Conservation (phyloP, 2,888 invertebrate species). For the Drepanosiphum platanoidis region DNA sequence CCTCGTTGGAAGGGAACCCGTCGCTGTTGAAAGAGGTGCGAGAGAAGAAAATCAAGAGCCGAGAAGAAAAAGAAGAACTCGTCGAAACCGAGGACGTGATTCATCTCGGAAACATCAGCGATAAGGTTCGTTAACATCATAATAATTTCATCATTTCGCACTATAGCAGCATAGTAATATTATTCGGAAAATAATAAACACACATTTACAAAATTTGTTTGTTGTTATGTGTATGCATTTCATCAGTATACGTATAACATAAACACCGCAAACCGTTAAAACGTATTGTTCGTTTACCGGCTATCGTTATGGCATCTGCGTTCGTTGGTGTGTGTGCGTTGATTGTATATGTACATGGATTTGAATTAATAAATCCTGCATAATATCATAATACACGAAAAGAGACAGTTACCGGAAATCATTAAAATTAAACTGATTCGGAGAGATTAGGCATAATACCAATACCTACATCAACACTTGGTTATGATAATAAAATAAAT, state of each 20-base stretch:
- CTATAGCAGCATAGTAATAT: neutral
- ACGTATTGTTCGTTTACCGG: too few relatives aligned
- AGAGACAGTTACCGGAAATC: neutral
- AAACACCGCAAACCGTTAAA: neutral
- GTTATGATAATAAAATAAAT: too few relatives aligned
- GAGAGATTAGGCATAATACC: too few relatives aligned
- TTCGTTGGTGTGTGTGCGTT: too few relatives aligned
- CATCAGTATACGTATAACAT: neutral
- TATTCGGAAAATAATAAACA: neutral
- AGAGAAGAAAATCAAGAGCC: constrained; percentile 81
- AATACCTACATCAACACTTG: too few relatives aligned
- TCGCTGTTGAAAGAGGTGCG: constrained; percentile 79
- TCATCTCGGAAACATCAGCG: constrained; percentile 85
- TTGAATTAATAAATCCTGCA: neutral
- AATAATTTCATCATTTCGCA: neutral
- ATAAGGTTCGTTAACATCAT: constrained; percentile 74
- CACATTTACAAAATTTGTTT: too few relatives aligned
- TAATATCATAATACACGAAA: neutral
- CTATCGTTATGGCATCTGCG: too few relatives aligned
- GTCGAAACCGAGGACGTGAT: constrained; percentile 86
- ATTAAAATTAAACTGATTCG: neutral
- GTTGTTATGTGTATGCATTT: too few relatives aligned
- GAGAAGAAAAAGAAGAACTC: constrained; percentile 84
- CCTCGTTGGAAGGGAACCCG: constrained; percentile 42
- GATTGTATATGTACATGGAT: too few relatives aligned